Evolutionary conservation across 1,140 invertebrate genomes (phyloP), one percentile per base, ranked within the genome.

Genomic region (Ylistrum balloti): DNA sequence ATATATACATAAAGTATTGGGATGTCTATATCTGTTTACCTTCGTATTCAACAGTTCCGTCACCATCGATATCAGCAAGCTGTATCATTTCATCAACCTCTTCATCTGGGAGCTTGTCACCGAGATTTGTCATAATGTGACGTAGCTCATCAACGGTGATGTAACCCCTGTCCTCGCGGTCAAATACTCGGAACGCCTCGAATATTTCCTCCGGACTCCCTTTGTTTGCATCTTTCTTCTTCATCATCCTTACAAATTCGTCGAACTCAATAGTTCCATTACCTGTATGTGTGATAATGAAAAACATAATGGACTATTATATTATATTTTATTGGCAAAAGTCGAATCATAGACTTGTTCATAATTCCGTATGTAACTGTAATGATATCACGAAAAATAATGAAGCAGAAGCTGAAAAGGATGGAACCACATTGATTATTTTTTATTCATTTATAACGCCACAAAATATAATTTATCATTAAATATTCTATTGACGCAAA

Each of bases 151-250:
- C 90, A 28, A 90, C 92, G 41, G 89, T 90, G n/a, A 94, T 93
- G 90, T 88, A 99, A 95, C 98, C 98, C 96, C 99, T 99, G 95
- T 98, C 98, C 97, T 99, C 98, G 97, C 99, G 99, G 97, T 99
- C 98, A 97, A 99, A 99, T 92, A 99, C 98, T 97, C 99, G 98
- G 98, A 99, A 99, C 92, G 98, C 99, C 97, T 99, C 99, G 96
- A 98, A 97, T 96, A 99, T 99, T 96, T 99, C 99, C 32, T 87
- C 28, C 33, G 74, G 88, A 2, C 33, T 13, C 3, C 87, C 86
- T 33, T 17, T 32, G 20, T 92, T 34, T 28, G 87, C 86, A 33
- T 87, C 33, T 48, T 88, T 91, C 22, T 74, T 85, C 34, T 48
- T 45, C 56, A 89, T 88, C 32, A 90, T 92, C 45, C 48, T 33